Evolutionary conservation across 2,888 invertebrate genomes (phyloP).

Genomic region (Zygaena filipendulae): DNA sequence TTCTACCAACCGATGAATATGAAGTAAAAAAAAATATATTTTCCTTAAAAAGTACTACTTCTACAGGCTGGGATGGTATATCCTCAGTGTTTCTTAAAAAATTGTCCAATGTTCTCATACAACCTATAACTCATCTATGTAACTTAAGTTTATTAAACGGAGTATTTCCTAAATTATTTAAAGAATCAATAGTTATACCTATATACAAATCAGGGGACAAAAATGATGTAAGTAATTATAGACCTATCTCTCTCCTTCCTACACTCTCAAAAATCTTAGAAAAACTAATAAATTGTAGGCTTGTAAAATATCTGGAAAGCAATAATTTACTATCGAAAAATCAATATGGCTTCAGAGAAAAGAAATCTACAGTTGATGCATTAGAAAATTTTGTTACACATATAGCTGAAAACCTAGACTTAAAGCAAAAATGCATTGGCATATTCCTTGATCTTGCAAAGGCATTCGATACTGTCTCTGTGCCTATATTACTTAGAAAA

Average conservation of each 20-base stretch:
- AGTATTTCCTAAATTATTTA: slow-evolving; percentile 1
- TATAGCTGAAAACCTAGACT: too few species aligned
- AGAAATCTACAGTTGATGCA: too few species aligned
- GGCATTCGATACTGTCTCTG: too few species aligned
- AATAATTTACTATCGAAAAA: slow-evolving; percentile 1
- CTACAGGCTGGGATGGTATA: background rate
- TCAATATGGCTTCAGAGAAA: background rate
- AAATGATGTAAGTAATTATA: slow-evolving; percentile 1
- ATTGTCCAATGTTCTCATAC: background rate
- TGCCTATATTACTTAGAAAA: too few species aligned
- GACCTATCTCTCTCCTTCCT: slow-evolving; percentile 2
- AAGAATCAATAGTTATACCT: slow-evolving; percentile 1
- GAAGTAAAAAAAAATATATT: background rate
- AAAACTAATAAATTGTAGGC: slow-evolving; percentile 1
- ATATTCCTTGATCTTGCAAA: too few species aligned
- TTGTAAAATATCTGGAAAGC: background rate
- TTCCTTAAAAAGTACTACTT: background rate
- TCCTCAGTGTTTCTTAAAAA: background rate
- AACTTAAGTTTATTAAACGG: slow-evolving; percentile 1
- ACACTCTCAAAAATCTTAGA: slow-evolving; percentile 1
- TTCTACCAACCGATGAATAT: background rate
- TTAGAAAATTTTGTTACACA: too few species aligned
- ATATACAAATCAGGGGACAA: slow-evolving; percentile 1
- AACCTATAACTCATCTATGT: background rate
- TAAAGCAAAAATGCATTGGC: too few species aligned